phyloP scores from a whole-genome alignment of 2,797 vertebrate species.

The Argyrosomus regius region DNA sequence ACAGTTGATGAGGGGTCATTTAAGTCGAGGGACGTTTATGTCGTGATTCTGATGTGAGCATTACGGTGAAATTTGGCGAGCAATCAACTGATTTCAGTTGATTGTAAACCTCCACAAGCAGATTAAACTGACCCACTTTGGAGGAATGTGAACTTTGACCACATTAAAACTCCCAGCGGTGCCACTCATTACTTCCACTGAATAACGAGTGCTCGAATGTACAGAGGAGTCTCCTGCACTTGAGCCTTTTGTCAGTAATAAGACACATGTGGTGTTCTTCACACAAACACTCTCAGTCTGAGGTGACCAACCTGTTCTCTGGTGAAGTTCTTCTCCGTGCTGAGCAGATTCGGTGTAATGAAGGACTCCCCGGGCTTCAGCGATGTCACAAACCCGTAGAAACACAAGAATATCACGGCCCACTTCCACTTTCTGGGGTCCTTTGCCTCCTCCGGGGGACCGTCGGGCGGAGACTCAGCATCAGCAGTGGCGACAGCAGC shows the following conservation, averaged over 20 bases:
- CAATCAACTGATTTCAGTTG: neutral
- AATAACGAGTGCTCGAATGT: neutral
- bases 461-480: conserved; percentile 9
- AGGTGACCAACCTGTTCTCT: conserved; percentile 84
- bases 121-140: conserved; percentile 57
- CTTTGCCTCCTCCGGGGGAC: neutral
- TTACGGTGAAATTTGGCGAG: neutral
- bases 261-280: neutral
- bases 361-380: conserved; percentile 95
- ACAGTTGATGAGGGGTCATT: neutral
- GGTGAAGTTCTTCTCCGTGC: conserved; percentile 91
- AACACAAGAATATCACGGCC: conserved; percentile 91
- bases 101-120: neutral
- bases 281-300: neutral
- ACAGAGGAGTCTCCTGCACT: too few species aligned
- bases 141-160: conserved; percentile 83
- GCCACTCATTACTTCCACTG: conserved; percentile 27
- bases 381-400: conserved; percentile 94
- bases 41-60: neutral
- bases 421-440: conserved; percentile 81
- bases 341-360: conserved; percentile 92
- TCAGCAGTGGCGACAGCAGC: neutral
- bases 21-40: neutral
- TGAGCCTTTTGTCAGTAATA: neutral
- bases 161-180: conserved; percentile 34